Evolutionary conservation across 2,797 vertebrate species (phyloP).

Genomic region (Erethizon dorsatum): DNA sequence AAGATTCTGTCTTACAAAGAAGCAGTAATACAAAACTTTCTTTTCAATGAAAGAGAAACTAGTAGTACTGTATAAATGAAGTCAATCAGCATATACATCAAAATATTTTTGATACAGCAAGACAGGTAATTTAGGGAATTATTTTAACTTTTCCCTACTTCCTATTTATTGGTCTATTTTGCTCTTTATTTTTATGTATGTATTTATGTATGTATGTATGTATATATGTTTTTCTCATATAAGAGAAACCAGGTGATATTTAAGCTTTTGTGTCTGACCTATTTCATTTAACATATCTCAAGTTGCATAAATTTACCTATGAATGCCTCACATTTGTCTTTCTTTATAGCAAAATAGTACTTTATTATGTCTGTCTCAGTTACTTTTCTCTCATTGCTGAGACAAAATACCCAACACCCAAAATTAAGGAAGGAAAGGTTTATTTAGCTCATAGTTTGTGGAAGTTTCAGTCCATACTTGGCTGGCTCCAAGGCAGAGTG

Average conservation of each 20-base stretch:
- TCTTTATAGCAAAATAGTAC: neutral
- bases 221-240: neutral
- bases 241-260: neutral
- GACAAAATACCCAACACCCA: too few relatives aligned
- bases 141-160: neutral
- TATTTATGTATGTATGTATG: neutral
- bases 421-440: too few relatives aligned
- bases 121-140: neutral
- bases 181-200: neutral
- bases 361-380: neutral
- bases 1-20: neutral
- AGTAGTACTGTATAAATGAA: neutral
- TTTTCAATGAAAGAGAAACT: neutral
- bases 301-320: neutral
- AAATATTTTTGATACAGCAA: neutral
- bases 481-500: too few relatives aligned
- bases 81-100: neutral
- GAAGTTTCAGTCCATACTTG: too few relatives aligned
- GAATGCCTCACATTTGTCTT: neutral
- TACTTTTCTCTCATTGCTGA: too few relatives aligned
- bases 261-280: neutral
- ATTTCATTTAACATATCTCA: neutral
- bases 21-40: neutral
- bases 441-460: too few relatives aligned
- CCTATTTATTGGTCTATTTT: neutral